Percentiles rank a stretch among this genome's conserved stretches.
These are phyloP conservation scores for Gastracanthus pulcherrimus DNA, from an alignment of 2,888 invertebrate species.

Conservation along the genomic window DNA sequence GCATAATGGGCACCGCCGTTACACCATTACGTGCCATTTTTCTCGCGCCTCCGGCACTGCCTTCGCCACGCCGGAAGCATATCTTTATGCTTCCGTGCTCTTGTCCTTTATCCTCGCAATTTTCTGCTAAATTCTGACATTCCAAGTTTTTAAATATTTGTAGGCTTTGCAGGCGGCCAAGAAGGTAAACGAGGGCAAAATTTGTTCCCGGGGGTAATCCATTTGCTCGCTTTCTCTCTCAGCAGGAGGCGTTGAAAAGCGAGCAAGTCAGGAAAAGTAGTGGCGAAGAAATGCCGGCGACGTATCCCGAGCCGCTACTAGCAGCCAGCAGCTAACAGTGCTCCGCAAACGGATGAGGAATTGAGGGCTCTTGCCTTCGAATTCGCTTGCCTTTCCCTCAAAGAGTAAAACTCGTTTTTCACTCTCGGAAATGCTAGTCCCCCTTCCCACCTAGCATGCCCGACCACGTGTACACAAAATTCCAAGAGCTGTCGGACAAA, in stretches of 20 bases:
- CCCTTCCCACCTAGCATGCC: not conserved
- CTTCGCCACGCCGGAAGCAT: not conserved
- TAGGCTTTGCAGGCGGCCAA: no score
- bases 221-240: constrained; percentile 14
- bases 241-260: not conserved
- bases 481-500: not conserved
- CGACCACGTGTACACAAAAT: not conserved
- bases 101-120: not conserved
- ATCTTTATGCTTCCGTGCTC: not conserved
- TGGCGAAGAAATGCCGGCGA: not conserved
- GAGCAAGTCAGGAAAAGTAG: not conserved
- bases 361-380: constrained; percentile 44
- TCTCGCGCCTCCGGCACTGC: not conserved
- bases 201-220: constrained; percentile 25
- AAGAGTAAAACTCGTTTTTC: constrained; percentile 52
- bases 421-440: constrained; percentile 21
- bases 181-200: no score
- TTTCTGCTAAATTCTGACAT: constrained; percentile 25
- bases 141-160: no score
- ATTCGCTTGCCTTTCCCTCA: constrained; percentile 33
- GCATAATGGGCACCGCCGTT: constrained; percentile 21
- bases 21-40: constrained; percentile 22
- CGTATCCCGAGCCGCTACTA: not conserved
- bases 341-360: constrained; percentile 50
- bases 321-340: not conserved